Percentiles rank a stretch among this genome's conserved stretches.
phyloP scores from a whole-genome alignment of 1,140 invertebrate genomes.

The Ceratoteleas bidentatus region DNA sequence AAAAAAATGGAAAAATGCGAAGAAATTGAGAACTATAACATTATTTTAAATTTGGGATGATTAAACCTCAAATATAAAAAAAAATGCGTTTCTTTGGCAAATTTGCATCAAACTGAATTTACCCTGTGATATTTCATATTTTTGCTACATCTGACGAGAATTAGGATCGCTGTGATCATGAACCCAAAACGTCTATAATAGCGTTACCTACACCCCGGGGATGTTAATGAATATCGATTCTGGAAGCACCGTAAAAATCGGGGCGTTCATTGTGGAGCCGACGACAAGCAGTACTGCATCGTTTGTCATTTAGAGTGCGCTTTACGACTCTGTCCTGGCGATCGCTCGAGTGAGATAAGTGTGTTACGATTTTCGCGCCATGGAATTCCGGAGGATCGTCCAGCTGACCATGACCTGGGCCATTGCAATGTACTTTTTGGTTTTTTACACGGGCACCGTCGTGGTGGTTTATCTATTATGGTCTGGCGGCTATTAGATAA shows the following conservation, averaged over 20 bases:
- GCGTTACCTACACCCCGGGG: neutral
- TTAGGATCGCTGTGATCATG: neutral
- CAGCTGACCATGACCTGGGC: constrained; percentile 72
- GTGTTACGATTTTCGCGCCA: constrained; percentile 28
- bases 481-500: constrained; percentile 59
- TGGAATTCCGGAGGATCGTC: constrained; percentile 71
- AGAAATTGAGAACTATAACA: too few relatives aligned
- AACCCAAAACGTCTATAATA: constrained; percentile 19
- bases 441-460: constrained; percentile 71
- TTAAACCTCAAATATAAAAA: too few relatives aligned
- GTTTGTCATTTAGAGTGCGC: constrained; percentile 38
- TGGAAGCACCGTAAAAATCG: constrained; percentile 46
- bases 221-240: constrained; percentile 45
- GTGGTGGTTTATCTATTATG: constrained; percentile 74
- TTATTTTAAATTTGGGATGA: too few relatives aligned
- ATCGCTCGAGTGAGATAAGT: constrained; percentile 26
- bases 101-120: too few relatives aligned
- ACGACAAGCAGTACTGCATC: constrained; percentile 30
- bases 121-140: neutral
- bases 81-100: too few relatives aligned
- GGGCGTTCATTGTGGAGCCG: constrained; percentile 5
- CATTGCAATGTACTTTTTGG: constrained; percentile 75
- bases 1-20: too few relatives aligned
- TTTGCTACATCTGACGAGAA: neutral
- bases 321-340: constrained; percentile 13